Evolutionary conservation across 2,113 vertebrate genomes (phyloP).

Genomic region (Eleginops maclovinus): DNA sequence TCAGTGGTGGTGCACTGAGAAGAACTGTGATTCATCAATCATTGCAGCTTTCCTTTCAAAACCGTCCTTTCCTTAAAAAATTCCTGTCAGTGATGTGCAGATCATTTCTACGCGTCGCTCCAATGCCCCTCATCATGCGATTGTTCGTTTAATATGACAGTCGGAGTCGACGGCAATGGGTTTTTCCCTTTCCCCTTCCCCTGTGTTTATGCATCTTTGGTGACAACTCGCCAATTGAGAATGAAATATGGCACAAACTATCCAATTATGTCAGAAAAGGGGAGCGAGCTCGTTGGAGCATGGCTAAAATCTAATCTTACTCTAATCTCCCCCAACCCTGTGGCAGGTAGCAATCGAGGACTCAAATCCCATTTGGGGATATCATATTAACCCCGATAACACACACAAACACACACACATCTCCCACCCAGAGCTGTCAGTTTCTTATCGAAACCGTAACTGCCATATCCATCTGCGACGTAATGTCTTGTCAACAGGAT

Average conservation of each 20-base stretch:
- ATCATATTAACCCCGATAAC: constrained; percentile 41
- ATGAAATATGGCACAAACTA: constrained; percentile 54
- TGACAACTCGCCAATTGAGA: constrained; percentile 51
- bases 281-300: constrained; percentile 26
- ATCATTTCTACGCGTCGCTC: constrained; percentile 7
- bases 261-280: constrained; percentile 61
- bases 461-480: constrained; percentile 26
- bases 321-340: constrained; percentile 42
- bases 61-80: constrained; percentile 14
- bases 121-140: constrained; percentile 17
- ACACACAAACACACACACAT: constrained; percentile 8
- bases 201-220: constrained; percentile 26
- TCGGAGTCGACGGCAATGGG: not conserved
- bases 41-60: constrained; percentile 7
- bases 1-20: not conserved
- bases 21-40: constrained; percentile 32
- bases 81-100: not conserved
- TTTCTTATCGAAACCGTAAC: constrained; percentile 3
- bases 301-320: constrained; percentile 57
- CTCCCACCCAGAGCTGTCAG: constrained; percentile 8
- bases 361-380: constrained; percentile 45
- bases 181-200: not conserved
- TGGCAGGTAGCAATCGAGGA: constrained; percentile 60
- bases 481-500: constrained; percentile 52
- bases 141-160: constrained; percentile 24